phyloP scores from a whole-genome alignment of 2,888 invertebrate species.

The Himalopsyche tibetana region DNA sequence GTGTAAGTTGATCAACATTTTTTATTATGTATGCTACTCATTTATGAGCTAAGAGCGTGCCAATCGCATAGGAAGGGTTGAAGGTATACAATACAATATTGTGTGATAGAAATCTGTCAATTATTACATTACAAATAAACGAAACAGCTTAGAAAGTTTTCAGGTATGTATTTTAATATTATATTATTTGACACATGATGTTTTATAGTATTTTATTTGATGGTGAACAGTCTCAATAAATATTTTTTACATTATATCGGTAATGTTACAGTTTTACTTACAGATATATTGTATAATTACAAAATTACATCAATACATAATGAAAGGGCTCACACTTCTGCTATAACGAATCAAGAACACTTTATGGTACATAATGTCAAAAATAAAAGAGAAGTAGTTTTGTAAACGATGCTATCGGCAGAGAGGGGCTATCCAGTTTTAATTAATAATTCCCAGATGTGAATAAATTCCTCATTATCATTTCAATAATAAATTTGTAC shows the following conservation, averaged over 20 bases:
- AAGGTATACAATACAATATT: no score
- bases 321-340: not conserved
- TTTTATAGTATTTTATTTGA: conserved; percentile 12
- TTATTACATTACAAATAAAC: not conserved
- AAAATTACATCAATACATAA: conserved; percentile 5
- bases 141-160: not conserved
- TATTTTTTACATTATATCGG: conserved; percentile 4
- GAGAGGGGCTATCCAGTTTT: no score
- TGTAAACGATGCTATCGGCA: no score
- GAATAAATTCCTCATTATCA: no score
- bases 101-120: not conserved
- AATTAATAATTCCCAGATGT: no score
- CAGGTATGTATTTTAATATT: conserved; percentile 27
- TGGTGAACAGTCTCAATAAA: conserved; percentile 43
- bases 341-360: conserved; percentile 22
- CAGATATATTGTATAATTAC: conserved; percentile 9
- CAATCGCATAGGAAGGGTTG: no score
- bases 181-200: conserved; percentile 36
- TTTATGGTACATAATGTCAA: not conserved
- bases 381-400: no score
- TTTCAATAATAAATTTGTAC: no score
- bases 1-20: no score
- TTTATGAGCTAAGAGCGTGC: no score
- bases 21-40: no score
- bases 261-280: conserved; percentile 7